Evolutionary conservation across 53 echinoderm and acorn worm species (phyloP).

Genomic region (Paelopatides confundens): DNA sequence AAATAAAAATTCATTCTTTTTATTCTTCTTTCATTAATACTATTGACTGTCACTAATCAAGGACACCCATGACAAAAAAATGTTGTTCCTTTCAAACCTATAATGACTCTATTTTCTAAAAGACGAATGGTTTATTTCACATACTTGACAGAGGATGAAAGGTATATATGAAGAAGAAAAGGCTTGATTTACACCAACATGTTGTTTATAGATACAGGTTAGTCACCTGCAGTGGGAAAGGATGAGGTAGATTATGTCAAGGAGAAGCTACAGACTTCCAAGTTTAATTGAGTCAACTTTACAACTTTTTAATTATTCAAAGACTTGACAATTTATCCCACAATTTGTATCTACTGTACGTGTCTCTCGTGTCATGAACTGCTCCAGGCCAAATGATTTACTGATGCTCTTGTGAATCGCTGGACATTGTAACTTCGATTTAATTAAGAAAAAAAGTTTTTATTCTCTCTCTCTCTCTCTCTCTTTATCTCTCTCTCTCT

Average conservation of each 20-base stretch:
- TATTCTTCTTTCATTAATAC: too few species aligned
- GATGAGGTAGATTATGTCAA: background rate
- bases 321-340: background rate
- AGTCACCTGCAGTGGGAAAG: background rate
- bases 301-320: conserved; percentile 6
- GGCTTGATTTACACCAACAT: background rate
- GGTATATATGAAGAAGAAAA: background rate
- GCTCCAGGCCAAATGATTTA: background rate
- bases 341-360: background rate
- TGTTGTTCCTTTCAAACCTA: background rate
- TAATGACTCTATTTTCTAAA: background rate
- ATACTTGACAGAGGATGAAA: background rate
- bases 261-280: background rate
- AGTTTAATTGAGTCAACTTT: background rate
- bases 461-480: too few species aligned
- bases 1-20: too few species aligned
- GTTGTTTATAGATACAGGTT: background rate
- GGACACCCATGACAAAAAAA: background rate
- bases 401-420: background rate
- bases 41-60: background rate
- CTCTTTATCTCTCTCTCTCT: too few species aligned
- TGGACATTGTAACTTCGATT: background rate
- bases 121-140: conserved; percentile 18
- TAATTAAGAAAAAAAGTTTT: background rate
- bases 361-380: background rate